These are phyloP conservation scores for Daboia siamensis DNA, from an alignment of 2,113 vertebrate species.

Conservation along the genomic window DNA sequence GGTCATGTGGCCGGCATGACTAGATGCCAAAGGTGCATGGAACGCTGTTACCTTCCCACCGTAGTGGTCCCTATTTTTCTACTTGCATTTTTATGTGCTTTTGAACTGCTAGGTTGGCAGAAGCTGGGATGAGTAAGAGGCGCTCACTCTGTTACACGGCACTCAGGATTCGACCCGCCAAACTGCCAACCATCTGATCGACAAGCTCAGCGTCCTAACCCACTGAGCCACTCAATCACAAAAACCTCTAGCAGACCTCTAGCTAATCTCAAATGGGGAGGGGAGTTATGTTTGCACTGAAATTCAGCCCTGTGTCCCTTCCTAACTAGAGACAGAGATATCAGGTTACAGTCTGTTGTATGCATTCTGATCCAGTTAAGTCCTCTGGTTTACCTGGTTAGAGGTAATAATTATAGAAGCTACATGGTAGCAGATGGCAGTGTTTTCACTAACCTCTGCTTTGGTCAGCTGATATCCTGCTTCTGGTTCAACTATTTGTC, in stretches of 20 bases:
- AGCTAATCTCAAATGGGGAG: neutral
- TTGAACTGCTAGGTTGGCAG: too few relatives aligned
- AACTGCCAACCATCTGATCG: too few relatives aligned
- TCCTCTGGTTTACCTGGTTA: neutral
- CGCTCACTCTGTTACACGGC: too few relatives aligned
- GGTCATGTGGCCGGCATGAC: too few relatives aligned
- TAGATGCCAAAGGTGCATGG: too few relatives aligned
- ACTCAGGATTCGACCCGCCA: too few relatives aligned
- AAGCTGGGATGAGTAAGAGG: too few relatives aligned
- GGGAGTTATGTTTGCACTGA: neutral
- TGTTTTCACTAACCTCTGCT: slow-evolving; percentile 35
- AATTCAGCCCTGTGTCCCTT: neutral
- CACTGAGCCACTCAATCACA: neutral
- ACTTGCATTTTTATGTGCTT: too few relatives aligned
- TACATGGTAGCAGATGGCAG: neutral
- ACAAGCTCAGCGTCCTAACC: too few relatives aligned
- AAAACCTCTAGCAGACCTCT: neutral
- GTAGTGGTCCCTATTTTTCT: too few relatives aligned
- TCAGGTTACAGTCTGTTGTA: neutral
- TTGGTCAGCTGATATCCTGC: slow-evolving; percentile 21
- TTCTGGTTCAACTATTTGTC: slow-evolving; percentile 37
- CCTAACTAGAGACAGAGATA: neutral
- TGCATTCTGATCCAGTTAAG: neutral
- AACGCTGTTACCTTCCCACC: too few relatives aligned
- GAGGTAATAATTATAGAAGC: neutral